Conservation (phyloP, 2,888 invertebrate species). For the Sinopyrophorus schimmeli region DNA sequence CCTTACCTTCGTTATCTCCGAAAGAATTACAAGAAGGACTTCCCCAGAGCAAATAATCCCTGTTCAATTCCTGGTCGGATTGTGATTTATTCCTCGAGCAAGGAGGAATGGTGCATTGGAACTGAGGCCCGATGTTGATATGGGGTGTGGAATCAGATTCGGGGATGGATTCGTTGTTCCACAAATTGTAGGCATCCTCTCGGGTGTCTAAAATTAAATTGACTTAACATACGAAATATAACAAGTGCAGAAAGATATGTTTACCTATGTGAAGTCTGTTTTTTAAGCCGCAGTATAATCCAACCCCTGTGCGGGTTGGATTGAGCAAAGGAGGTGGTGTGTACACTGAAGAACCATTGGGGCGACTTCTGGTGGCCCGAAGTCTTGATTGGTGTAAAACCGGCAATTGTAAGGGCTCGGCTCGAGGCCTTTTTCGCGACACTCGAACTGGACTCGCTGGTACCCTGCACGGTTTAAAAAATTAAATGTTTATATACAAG, state of each 20-base stretch:
- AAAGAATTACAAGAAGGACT: constrained; percentile 76
- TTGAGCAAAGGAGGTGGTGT: constrained; percentile 95
- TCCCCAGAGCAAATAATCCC: constrained; percentile 84
- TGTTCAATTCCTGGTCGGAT: constrained; percentile 59
- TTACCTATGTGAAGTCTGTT: constrained; percentile 5
- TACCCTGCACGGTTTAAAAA: constrained; percentile 64
- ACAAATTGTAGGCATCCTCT: constrained; percentile 45
- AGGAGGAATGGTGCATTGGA: constrained; percentile 79
- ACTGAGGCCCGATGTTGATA: constrained; percentile 85
- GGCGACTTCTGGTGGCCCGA: constrained; percentile 56
- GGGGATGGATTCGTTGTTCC: constrained; percentile 53
- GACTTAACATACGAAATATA: constrained; percentile 4
- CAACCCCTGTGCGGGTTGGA: constrained; percentile 86
- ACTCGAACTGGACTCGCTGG: constrained; percentile 68
- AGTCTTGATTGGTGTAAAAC: constrained; percentile 58
- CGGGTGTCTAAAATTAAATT: constrained; percentile 38
- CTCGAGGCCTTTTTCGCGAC: constrained; percentile 67
- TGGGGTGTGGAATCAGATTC: constrained; percentile 67
- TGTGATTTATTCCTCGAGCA: constrained; percentile 56
- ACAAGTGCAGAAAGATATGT: constrained; percentile 1
- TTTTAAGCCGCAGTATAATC: constrained; percentile 66
- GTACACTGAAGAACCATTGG: constrained; percentile 66
- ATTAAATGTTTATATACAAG: no score
- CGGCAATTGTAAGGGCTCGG: constrained; percentile 61
- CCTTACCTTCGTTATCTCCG: constrained; percentile 74